Conservation (phyloP, 2,888 invertebrate species). For the Hipparchia semele region DNA sequence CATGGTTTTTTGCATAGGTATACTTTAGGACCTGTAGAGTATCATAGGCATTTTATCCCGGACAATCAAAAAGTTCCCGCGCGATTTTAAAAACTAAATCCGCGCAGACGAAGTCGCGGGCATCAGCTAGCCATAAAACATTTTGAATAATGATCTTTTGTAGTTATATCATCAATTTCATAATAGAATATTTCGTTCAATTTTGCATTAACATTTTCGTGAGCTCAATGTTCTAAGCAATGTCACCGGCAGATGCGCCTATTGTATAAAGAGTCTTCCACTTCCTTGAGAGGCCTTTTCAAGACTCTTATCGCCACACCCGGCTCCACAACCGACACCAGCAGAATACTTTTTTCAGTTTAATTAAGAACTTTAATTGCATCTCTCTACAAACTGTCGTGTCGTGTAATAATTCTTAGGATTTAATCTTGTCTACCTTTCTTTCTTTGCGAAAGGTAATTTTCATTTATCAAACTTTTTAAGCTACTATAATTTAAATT, state of each 20-base stretch:
- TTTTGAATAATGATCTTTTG: too few relatives aligned
- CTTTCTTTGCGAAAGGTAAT: constrained; percentile 13
- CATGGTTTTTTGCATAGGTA: too few relatives aligned
- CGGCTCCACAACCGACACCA: constrained; percentile 40
- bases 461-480: constrained; percentile 14
- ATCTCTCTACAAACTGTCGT: constrained; percentile 49
- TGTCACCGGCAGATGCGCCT: constrained; percentile 33
- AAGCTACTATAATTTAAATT: neutral
- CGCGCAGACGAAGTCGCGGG: too few relatives aligned
- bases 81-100: too few relatives aligned
- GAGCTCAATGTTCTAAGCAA: constrained; percentile 39
- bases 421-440: constrained; percentile 39
- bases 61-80: too few relatives aligned
- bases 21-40: too few relatives aligned
- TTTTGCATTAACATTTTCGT: constrained; percentile 17
- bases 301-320: constrained; percentile 41
- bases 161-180: neutral
- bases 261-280: constrained; percentile 35
- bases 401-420: constrained; percentile 49
- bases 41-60: too few relatives aligned
- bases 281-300: constrained; percentile 32
- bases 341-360: constrained; percentile 44
- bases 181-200: neutral
- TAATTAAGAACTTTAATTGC: constrained; percentile 63
- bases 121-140: too few relatives aligned